Evolutionary conservation across 2,888 invertebrate genomes (phyloP).

Genomic region (Spodoptera exigua): DNA sequence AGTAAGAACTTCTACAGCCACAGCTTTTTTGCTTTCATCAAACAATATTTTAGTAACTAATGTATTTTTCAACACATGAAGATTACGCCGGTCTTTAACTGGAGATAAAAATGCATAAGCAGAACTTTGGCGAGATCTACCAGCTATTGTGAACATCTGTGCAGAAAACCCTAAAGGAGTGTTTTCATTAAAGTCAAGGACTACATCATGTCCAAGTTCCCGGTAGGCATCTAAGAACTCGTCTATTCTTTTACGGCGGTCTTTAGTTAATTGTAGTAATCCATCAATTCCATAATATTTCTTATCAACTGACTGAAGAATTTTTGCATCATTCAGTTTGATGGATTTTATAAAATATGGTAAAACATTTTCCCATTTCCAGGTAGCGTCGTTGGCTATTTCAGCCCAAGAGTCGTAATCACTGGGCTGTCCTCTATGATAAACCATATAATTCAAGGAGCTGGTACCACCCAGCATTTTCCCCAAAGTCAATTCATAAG

Average conservation of each 20-base stretch:
- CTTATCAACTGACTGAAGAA: conserved; percentile 49
- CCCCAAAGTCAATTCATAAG: too few species aligned
- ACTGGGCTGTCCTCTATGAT: conserved; percentile 64
- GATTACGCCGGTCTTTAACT: conserved; percentile 57
- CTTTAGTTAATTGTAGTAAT: conserved; percentile 52
- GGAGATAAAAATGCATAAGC: conserved; percentile 73
- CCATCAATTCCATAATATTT: conserved; percentile 58
- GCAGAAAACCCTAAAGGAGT: conserved; percentile 67
- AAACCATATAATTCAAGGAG: conserved; percentile 64
- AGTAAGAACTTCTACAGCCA: conserved; percentile 56
- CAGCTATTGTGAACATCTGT: conserved; percentile 56
- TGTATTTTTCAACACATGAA: conserved; percentile 63
- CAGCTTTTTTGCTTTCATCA: conserved; percentile 47
- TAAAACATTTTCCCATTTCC: conserved; percentile 64
- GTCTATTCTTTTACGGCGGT: conserved; percentile 42
- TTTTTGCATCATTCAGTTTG: conserved; percentile 51
- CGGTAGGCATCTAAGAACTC: conserved; percentile 67
- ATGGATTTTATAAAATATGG: conserved; percentile 66
- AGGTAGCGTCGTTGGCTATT: conserved; percentile 55
- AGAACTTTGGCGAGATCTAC: conserved; percentile 75
- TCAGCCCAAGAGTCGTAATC: conserved; percentile 67
- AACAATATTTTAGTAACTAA: conserved; percentile 61
- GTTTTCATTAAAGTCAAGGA: conserved; percentile 63
- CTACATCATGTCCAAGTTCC: conserved; percentile 73
- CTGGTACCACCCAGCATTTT: conserved; percentile 71